Evolutionary conservation across 2,888 invertebrate genomes (phyloP).

Genomic region (Latrodectus elegans): DNA sequence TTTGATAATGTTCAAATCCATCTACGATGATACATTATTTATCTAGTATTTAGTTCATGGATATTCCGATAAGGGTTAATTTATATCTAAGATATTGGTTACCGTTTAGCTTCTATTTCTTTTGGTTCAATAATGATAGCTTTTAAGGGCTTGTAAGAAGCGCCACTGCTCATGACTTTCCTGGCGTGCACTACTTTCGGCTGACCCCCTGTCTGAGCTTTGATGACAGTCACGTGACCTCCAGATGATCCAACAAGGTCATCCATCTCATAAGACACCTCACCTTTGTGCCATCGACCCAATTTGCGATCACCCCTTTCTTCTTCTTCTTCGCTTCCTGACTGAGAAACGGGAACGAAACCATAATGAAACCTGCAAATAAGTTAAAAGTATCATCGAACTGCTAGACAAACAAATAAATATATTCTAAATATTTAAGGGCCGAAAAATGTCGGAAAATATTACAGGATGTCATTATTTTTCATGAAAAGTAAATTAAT

Average conservation of each 20-base stretch:
- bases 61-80: too few relatives aligned
- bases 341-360: constrained; percentile 19
- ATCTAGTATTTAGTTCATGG: too few relatives aligned
- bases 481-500: too few relatives aligned
- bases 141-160: constrained; percentile 47
- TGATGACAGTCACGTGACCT: constrained; percentile 60
- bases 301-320: constrained; percentile 17
- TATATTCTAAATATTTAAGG: too few relatives aligned
- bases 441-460: too few relatives aligned
- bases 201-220: constrained; percentile 29
- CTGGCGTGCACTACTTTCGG: constrained; percentile 38
- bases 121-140: constrained; percentile 52
- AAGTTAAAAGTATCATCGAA: background rate
- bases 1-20: too few relatives aligned
- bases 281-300: constrained; percentile 43
- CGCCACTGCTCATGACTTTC: constrained; percentile 33
- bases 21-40: too few relatives aligned
- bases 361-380: constrained; percentile 46
- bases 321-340: constrained; percentile 51
- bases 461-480: too few relatives aligned
- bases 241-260: constrained; percentile 54
- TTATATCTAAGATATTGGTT: background rate
- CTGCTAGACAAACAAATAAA: too few relatives aligned
- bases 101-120: constrained; percentile 61
- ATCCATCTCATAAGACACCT: constrained; percentile 46